Conservation (phyloP, 2,888 invertebrate species). For the Stictocephala bisonia region DNA sequence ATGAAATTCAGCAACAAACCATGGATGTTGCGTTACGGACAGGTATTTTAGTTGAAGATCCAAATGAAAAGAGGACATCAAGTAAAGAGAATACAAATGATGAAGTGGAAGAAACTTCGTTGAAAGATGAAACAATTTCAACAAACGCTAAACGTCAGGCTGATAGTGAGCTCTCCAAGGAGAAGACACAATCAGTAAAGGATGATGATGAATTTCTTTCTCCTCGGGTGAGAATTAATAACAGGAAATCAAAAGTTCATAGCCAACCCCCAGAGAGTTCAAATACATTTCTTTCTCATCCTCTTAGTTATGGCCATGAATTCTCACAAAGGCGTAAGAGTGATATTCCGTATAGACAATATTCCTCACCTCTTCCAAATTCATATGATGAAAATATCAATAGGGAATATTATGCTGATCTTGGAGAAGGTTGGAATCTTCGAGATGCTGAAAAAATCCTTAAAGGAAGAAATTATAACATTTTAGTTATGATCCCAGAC, state of each 20-base stretch:
- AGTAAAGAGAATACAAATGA: conserved; percentile 23
- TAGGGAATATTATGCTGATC: conserved; percentile 13
- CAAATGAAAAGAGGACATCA: conserved; percentile 24
- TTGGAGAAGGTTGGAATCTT: conserved; percentile 23
- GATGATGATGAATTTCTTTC: too few species aligned
- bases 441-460: conserved; percentile 24
- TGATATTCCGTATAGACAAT: too few species aligned
- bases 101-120: not conserved
- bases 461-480: conserved; percentile 17
- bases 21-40: conserved; percentile 32
- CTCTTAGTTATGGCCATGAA: too few species aligned
- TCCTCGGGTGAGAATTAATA: too few species aligned
- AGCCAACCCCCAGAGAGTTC: too few species aligned
- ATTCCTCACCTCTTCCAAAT: too few species aligned
- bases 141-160: not conserved
- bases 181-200: too few species aligned
- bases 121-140: not conserved
- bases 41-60: conserved; percentile 14
- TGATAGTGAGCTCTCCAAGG: too few species aligned
- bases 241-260: too few species aligned
- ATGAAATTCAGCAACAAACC: not conserved
- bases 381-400: not conserved
- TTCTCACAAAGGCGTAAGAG: too few species aligned
- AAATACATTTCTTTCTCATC: too few species aligned
- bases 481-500: not conserved